phyloP scores from a whole-genome alignment of 2,113 vertebrate species.

The Sprattus sprattus region DNA sequence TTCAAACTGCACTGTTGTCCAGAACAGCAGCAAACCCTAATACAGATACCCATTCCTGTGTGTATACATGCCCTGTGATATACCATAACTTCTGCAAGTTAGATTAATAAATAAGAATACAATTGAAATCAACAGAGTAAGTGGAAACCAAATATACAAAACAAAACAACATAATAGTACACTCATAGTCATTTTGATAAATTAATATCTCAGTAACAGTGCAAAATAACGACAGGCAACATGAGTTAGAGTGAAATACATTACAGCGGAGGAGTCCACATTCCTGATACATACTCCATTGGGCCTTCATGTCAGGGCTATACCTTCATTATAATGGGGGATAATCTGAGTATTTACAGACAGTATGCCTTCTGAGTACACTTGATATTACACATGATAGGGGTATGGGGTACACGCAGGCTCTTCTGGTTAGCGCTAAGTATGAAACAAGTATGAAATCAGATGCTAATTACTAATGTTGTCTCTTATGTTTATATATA shows the following conservation, averaged over 20 bases:
- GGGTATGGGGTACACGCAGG: background rate
- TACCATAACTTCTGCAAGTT: background rate
- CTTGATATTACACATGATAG: background rate
- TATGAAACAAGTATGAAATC: background rate
- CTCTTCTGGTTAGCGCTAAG: background rate
- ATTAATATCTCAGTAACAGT: background rate
- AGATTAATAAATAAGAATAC: background rate
- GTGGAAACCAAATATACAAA: slow-evolving; percentile 19
- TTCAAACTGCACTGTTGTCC: background rate
- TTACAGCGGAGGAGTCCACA: background rate
- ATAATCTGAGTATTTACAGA: slow-evolving; percentile 2
- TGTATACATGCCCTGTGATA: background rate
- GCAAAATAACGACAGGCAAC: slow-evolving; percentile 6
- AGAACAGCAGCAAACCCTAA: background rate
- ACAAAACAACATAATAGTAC: background rate
- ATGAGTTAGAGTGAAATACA: background rate
- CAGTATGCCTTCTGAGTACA: background rate
- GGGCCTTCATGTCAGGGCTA: background rate
- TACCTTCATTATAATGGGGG: background rate
- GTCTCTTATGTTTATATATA: background rate
- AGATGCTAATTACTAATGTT: background rate
- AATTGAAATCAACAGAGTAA: background rate
- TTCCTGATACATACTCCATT: background rate
- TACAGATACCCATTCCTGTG: background rate
- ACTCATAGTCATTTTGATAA: background rate